Evolutionary conservation across 2,888 invertebrate species (phyloP).

Genomic region (Tenthredo livida): DNA sequence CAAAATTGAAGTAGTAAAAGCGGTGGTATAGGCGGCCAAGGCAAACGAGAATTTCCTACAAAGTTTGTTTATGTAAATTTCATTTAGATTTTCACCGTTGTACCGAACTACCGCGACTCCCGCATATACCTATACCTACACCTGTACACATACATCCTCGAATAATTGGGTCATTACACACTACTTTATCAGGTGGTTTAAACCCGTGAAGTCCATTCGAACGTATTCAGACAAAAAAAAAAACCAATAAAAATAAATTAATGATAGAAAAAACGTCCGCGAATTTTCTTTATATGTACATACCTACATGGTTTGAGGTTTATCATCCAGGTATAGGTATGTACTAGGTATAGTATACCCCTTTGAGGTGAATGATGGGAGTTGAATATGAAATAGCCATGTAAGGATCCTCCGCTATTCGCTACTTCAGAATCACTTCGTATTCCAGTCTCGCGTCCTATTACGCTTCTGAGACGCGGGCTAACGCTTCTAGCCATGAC

Average conservation of each 20-base stretch:
- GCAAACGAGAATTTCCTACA: neutral
- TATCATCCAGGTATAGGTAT: neutral
- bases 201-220: neutral
- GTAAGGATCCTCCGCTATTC: neutral
- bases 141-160: neutral
- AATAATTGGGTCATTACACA: constrained; percentile 2
- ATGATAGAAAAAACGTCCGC: neutral
- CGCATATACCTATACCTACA: too few relatives aligned
- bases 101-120: neutral
- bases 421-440: constrained; percentile 36
- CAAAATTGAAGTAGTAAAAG: neutral
- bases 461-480: constrained; percentile 45
- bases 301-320: neutral
- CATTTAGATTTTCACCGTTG: constrained; percentile 13
- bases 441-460: constrained; percentile 51
- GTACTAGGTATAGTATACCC: neutral
- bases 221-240: neutral
- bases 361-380: constrained; percentile 32
- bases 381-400: constrained; percentile 51
- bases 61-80: constrained; percentile 35
- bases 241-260: neutral
- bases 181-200: neutral
- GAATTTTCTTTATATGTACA: too few relatives aligned
- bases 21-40: neutral
- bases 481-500: constrained; percentile 42